These are phyloP conservation scores for Hymenochirus boettgeri DNA, from an alignment of 2,113 vertebrate genomes.

Conservation along the genomic window DNA sequence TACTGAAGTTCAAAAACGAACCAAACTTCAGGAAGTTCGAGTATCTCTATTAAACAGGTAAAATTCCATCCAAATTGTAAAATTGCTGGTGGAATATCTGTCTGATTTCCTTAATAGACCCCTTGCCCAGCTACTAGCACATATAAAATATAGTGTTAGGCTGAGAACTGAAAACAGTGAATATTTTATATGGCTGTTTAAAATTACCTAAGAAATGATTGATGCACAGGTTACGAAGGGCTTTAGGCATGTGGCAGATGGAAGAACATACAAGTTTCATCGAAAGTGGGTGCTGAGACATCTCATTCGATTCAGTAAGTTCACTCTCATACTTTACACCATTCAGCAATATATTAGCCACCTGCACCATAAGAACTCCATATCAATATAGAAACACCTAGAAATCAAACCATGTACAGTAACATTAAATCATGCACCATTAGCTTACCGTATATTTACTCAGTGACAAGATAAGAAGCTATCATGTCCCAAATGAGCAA, in stretches of 20 bases:
- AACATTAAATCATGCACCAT: constrained; percentile 33
- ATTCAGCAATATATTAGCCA: constrained; percentile 92
- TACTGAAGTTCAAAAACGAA: too few species aligned
- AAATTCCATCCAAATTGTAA: too few species aligned
- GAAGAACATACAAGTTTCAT: constrained; percentile 80
- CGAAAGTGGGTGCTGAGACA: constrained; percentile 77
- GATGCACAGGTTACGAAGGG: constrained; percentile 88
- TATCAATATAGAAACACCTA: constrained; percentile 38
- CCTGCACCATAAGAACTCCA: constrained; percentile 62
- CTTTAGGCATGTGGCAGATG: constrained; percentile 92
- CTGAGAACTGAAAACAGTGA: background rate
- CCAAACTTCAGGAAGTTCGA: too few species aligned
- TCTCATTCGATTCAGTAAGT: constrained; percentile 70
- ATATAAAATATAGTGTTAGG: too few species aligned
- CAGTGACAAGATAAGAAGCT: constrained; percentile 3
- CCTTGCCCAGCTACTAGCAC: too few species aligned
- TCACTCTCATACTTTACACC: constrained; percentile 91
- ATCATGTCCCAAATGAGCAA: background rate
- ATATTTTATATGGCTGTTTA: background rate
- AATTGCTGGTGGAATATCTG: too few species aligned
- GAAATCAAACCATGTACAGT: constrained; percentile 21
- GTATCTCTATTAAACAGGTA: too few species aligned
- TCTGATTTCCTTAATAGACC: too few species aligned
- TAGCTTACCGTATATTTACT: background rate
- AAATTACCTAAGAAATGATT: constrained; percentile 94